Conservation (phyloP, 2,797 vertebrate species). For the Staurois parvus region DNA sequence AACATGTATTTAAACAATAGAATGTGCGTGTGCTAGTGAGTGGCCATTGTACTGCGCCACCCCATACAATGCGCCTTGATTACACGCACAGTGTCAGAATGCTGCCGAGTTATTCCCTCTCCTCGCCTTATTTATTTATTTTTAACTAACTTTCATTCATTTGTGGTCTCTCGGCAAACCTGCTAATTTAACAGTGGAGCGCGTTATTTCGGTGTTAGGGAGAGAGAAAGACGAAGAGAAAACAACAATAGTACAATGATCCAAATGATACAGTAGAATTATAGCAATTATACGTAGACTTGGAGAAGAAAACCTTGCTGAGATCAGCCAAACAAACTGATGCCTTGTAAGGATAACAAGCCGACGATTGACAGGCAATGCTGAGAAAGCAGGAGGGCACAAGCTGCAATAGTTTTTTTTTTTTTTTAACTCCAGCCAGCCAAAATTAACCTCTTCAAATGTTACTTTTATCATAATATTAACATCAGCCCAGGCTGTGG, state of each 20-base stretch:
- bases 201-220: conserved; percentile 78
- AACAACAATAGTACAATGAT: conserved; percentile 82
- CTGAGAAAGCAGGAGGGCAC: conserved; percentile 76
- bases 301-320: conserved; percentile 81
- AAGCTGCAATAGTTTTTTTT: conserved; percentile 68
- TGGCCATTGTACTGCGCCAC: conserved; percentile 62
- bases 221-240: conserved; percentile 76
- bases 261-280: conserved; percentile 83
- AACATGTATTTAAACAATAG: conserved; percentile 68
- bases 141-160: conserved; percentile 81
- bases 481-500: conserved; percentile 53
- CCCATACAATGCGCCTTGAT: conserved; percentile 64
- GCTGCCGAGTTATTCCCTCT: conserved; percentile 71
- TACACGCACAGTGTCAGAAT: conserved; percentile 63
- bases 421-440: conserved; percentile 70
- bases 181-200: conserved; percentile 80
- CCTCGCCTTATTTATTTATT: conserved; percentile 74
- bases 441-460: conserved; percentile 70
- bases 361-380: conserved; percentile 74
- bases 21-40: conserved; percentile 59
- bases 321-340: conserved; percentile 80
- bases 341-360: conserved; percentile 76
- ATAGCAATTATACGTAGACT: conserved; percentile 82
- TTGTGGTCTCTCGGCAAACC: conserved; percentile 74
- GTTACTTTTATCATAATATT: conserved; percentile 63